Conservation (phyloP, 2,888 invertebrate species). For the Achlya flavicornis region DNA sequence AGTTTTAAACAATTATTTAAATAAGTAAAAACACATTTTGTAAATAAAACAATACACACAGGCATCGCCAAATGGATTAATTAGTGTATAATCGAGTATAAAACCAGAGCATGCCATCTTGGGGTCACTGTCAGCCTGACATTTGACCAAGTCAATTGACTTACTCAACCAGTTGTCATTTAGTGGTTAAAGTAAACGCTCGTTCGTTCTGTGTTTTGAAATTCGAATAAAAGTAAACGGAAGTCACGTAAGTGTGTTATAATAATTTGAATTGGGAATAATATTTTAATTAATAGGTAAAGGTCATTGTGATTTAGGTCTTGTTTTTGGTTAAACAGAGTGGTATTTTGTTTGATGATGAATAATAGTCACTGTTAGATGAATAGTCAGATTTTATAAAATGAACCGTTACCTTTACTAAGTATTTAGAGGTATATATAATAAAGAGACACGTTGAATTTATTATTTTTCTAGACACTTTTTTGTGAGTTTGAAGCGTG, state of each 20-base stretch:
- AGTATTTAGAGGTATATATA: too few relatives aligned
- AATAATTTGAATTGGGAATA: background rate
- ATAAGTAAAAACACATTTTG: too few relatives aligned
- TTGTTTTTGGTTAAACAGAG: background rate
- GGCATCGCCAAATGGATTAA: background rate
- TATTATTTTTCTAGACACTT: too few relatives aligned
- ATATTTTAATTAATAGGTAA: background rate
- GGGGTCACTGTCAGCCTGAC: constrained; percentile 1
- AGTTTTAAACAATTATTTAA: too few relatives aligned
- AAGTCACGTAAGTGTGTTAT: background rate
- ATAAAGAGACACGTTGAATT: too few relatives aligned
- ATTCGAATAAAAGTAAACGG: background rate
- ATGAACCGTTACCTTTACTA: too few relatives aligned
- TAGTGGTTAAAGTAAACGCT: background rate
- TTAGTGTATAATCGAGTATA: background rate
- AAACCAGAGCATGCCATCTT: background rate
- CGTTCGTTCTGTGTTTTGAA: background rate
- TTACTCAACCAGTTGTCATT: background rate
- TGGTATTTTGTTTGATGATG: too few relatives aligned
- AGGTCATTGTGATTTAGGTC: background rate
- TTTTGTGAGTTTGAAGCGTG: too few relatives aligned
- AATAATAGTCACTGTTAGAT: too few relatives aligned
- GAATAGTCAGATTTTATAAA: too few relatives aligned
- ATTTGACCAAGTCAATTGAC: constrained; percentile 3
- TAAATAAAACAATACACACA: too few relatives aligned